Percentiles rank a stretch among this genome's conserved stretches.
Conservation (phyloP, 2,797 vertebrate genomes). For the Apogon hyalosoma region DNA sequence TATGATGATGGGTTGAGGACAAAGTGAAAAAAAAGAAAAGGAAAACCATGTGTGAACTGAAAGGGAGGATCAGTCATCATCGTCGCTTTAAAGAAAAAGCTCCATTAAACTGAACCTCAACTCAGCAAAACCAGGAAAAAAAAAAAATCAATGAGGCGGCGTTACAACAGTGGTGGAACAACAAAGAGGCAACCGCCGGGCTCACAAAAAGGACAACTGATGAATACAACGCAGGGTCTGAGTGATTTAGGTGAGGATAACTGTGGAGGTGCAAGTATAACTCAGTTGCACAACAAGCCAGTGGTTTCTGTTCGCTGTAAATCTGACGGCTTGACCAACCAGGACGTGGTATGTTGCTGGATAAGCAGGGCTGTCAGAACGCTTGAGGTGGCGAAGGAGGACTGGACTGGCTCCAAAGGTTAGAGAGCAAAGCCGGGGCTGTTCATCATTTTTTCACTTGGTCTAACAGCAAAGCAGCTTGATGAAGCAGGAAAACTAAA, state of each 20-base stretch:
- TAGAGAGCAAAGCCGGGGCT: constrained; percentile 21
- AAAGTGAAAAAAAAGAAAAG: background rate
- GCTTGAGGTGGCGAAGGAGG: constrained; percentile 25
- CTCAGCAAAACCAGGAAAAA: constrained; percentile 50
- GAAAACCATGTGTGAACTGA: background rate
- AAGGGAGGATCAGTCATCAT: constrained; percentile 14
- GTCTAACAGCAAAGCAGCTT: background rate
- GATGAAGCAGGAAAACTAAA: no score
- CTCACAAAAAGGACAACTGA: constrained; percentile 30
- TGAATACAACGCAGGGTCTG: constrained; percentile 19
- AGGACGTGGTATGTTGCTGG: constrained; percentile 43
- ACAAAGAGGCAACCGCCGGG: constrained; percentile 23
- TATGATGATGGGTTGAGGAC: background rate
- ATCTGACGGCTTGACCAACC: constrained; percentile 52
- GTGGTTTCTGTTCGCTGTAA: constrained; percentile 35
- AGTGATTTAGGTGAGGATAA: constrained; percentile 42
- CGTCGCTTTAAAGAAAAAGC: constrained; percentile 16
- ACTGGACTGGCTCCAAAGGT: constrained; percentile 34
- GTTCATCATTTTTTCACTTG: constrained; percentile 32
- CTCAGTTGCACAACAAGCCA: constrained; percentile 60
- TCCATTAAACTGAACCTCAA: constrained; percentile 44
- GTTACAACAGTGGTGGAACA: constrained; percentile 17
- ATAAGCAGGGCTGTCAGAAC: constrained; percentile 56
- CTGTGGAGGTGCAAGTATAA: constrained; percentile 30
- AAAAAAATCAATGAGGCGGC: constrained; percentile 32